Conservation (phyloP, 2,888 invertebrate species). For the Morinoia aosen region DNA sequence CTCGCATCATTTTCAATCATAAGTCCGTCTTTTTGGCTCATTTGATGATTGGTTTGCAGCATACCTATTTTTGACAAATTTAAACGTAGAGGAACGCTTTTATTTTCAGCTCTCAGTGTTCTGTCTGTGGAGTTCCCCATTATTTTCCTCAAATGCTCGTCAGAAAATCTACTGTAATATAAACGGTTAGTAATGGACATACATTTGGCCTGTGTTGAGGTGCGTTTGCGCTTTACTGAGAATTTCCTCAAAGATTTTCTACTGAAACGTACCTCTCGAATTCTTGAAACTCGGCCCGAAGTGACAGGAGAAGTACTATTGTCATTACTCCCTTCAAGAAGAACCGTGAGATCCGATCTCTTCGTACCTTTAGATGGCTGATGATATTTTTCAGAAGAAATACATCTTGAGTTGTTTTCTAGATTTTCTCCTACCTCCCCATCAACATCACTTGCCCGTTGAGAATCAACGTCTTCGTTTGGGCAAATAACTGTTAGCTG, state of each 20-base stretch:
- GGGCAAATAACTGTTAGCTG: neutral
- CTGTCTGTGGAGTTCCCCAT: neutral
- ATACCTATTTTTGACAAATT: neutral
- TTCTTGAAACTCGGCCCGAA: neutral
- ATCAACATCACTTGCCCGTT: neutral
- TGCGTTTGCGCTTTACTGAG: neutral
- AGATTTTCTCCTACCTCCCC: neutral
- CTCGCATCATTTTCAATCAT: neutral
- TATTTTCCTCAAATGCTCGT: neutral
- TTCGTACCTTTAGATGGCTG: neutral
- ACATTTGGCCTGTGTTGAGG: neutral
- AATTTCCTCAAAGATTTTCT: neutral
- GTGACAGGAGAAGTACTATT: neutral
- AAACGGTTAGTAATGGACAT: slow-evolving; percentile 5
- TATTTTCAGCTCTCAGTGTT: no score
- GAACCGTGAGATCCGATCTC: neutral
- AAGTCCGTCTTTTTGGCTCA: neutral
- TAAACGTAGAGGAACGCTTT: neutral
- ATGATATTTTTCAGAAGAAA: neutral
- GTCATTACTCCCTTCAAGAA: neutral
- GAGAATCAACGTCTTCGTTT: neutral
- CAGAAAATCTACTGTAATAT: neutral
- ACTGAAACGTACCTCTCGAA: neutral
- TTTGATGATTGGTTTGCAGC: neutral
- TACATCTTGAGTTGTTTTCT: neutral